Base-by-base conservation (phyloP, 2,888 invertebrate genomes). In the Poecilus cupreus region DNA sequence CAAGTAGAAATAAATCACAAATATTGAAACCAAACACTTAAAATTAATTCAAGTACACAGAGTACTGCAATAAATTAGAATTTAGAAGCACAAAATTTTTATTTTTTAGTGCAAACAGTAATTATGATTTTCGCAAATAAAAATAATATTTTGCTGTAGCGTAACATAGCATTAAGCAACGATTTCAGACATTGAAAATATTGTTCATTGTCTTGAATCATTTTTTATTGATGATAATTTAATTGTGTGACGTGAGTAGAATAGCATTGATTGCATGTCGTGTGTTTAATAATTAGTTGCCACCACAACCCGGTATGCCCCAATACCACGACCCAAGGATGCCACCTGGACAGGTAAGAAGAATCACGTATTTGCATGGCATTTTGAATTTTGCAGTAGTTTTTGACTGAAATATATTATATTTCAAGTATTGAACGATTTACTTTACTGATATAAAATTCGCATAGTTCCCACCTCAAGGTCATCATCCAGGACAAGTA, bases 291-390 rank as follows among this genome's bases (percentile, higher is more conserved):
- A 78, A 82, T 78, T 83, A 84, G 83, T 70, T 82, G 18, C 83
- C 82, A 46, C 82, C 83, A 57, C 83, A 83, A 72, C 83, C 83
- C 57, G 83, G 80, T 60, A 81, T 60, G 51, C 80, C 80, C 51
- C 60, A 77, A 24, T 78, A 82, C 54, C 78, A 78, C 37, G 81
- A 78, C 64, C 77, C 75, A 54, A 64, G 64, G 26, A 64, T 72
- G 72, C 60, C 24, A 13, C 80, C 51, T 11, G 54, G 46, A 76
- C 82, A 82, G 82, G 82, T 82, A 82, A 68, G 78, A 32, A 57
- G 11, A 46, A n/a, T 51, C 4, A 10, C n/a, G 51, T 75, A 43
- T 6, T 37, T 54, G 75, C 75, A 75, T 51, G 75, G 22, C 13
- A 13, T 22, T 57, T 64, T 26, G 32, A 24, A 37, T 64, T 64